Base-by-base conservation (phyloP, 2,888 invertebrate species). In the Oscheius sp. region DNA sequence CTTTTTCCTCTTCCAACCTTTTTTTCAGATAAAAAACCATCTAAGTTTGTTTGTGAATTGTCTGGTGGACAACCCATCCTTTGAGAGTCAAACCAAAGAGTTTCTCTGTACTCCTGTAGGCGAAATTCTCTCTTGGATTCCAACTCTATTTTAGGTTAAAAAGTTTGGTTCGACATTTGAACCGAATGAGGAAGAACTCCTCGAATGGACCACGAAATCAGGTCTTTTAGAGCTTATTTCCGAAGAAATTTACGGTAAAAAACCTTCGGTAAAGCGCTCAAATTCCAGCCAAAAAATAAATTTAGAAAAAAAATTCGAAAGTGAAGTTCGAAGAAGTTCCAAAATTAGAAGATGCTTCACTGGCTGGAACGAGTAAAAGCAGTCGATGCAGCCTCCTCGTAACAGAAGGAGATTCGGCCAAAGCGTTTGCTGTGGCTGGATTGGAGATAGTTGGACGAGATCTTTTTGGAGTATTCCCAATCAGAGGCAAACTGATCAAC, bases 21-120 rank as follows among this genome's bases (percentile, higher is more conserved):
- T 15, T 12, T 31, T 79, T 20, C 72, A 89, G 88, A 91, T 94
- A 3, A 95, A 95, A 86, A 93, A 92, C 88, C 95, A 97, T 87
- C 90, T 98, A 89, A 97, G 96, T 95, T 87, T 98, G 1, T 98
- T 97, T 87, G 90, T 97, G 29, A 98, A 96, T 87, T 96, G 95
- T 88, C 89, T 97, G 50, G 95, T 98, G 82, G 97, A 96, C 68
- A 98, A 98, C 90, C 98, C 98, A 33, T 93, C 96, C 42, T 98
- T 98, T 89, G 97, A 97, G 89, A 97, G 97, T 0, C 98, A 98
- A 90, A 98, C 97, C 0, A 98, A 98, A 89, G 97, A 98, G 87
- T 92, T 93, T 86, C 96, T 98, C 95, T 97, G 23, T 17, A 64
- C 31, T 25, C 34, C 33, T 25, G 48, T 64, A 20, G 5, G 20